A percentile compares a stretch with the other conserved stretches of the same genome.
Conservation (phyloP, 2,113 vertebrate species). For the Anseranas semipalmata region DNA sequence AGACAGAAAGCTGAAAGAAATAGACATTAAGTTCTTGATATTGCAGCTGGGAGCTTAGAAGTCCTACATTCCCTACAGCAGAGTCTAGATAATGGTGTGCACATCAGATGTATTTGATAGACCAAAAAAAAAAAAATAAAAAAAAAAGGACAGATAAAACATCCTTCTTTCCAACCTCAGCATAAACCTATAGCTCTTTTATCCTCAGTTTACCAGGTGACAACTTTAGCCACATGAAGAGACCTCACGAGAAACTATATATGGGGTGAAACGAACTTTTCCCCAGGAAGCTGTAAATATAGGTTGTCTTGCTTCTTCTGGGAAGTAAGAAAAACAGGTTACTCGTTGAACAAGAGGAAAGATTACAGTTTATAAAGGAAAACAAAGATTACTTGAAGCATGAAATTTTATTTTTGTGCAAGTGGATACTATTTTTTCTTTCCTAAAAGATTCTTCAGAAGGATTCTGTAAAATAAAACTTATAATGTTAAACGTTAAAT, state of each 20-base stretch:
- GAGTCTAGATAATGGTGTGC: background rate
- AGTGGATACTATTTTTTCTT: background rate
- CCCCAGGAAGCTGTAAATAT: slow-evolving; percentile 28
- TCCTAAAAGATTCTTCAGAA: background rate
- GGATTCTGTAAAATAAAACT: background rate
- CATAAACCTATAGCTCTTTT: background rate
- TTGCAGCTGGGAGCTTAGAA: background rate
- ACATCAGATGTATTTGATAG: rapidly evolving
- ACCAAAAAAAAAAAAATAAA: background rate
- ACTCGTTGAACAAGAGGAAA: background rate
- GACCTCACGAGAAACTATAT: slow-evolving; percentile 6
- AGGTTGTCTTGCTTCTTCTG: slow-evolving; percentile 23
- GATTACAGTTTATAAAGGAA: background rate
- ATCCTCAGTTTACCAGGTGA: background rate
- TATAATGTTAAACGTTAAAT: too few relatives aligned
- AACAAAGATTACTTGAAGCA: background rate
- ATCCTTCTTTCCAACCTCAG: background rate
- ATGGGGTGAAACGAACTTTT: slow-evolving; percentile 20
- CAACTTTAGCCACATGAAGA: background rate
- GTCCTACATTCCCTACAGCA: background rate
- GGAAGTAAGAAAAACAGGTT: background rate
- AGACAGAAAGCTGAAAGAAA: background rate
- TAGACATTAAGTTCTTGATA: background rate
- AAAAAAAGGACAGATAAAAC: background rate
- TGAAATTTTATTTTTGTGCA: background rate